phyloP scores from a whole-genome alignment of 2,113 vertebrate species.

The Brachirus orientalis region DNA sequence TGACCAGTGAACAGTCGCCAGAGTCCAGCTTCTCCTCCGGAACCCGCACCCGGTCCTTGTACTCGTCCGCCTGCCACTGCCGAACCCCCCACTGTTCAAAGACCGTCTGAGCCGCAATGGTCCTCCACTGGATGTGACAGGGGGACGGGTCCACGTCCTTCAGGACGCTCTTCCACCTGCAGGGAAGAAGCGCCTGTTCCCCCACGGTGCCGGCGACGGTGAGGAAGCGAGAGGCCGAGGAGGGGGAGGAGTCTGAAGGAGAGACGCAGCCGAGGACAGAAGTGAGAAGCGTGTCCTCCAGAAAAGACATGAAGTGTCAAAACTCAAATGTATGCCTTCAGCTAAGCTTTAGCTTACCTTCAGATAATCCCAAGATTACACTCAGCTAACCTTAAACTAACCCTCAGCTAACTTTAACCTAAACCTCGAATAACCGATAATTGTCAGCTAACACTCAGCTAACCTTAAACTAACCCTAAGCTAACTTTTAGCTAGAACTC shows the following conservation, averaged over 20 bases:
- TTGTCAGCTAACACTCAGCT: too few relatives aligned
- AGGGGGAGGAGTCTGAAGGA: slow-evolving; percentile 37
- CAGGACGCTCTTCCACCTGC: slow-evolving; percentile 51
- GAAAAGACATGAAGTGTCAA: too few relatives aligned
- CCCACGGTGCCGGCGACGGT: slow-evolving; percentile 57
- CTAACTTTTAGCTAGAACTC: too few relatives aligned
- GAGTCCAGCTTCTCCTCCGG: slow-evolving; percentile 32
- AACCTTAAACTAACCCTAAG: too few relatives aligned
- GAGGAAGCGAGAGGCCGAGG: background rate
- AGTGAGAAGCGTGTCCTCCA: too few relatives aligned
- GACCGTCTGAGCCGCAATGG: background rate
- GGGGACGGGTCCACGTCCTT: fast-evolving
- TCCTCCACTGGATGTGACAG: slow-evolving; percentile 73
- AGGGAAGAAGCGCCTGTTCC: slow-evolving; percentile 65
- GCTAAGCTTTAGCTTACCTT: too few relatives aligned
- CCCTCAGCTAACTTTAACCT: too few relatives aligned
- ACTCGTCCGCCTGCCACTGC: slow-evolving; percentile 46
- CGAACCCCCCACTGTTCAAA: slow-evolving; percentile 58
- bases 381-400: too few relatives aligned
- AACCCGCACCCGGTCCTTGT: slow-evolving; percentile 49
- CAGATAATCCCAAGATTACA: too few relatives aligned
- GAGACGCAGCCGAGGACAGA: background rate
- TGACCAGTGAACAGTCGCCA: slow-evolving; percentile 76
- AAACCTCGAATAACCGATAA: too few relatives aligned
- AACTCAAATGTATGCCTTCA: background rate